phyloP scores from a whole-genome alignment of 1,140 invertebrate species.

The Delia radicum region DNA sequence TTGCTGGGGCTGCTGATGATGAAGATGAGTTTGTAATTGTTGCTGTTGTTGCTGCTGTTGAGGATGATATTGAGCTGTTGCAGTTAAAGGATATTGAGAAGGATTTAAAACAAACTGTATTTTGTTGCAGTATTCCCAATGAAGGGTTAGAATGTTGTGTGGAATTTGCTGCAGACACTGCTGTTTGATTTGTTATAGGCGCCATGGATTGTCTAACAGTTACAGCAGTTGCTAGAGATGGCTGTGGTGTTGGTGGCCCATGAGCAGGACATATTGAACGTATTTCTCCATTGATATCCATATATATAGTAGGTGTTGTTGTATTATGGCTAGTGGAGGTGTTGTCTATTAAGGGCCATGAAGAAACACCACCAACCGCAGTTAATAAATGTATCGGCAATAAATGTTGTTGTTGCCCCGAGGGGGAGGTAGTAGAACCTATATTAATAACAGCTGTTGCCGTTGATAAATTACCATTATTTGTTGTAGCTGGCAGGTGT shows the following conservation, averaged over 20 bases:
- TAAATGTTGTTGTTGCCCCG: constrained; percentile 6
- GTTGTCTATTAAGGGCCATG: constrained; percentile 46
- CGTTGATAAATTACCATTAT: constrained; percentile 15
- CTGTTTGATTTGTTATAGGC: constrained; percentile 36
- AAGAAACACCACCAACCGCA: constrained; percentile 17
- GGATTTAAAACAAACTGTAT: constrained; percentile 24
- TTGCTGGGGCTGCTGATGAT: constrained; percentile 16
- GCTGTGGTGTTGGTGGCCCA: constrained; percentile 44
- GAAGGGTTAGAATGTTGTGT: constrained; percentile 39
- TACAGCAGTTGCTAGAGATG: constrained; percentile 21
- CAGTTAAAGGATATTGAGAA: constrained; percentile 2
- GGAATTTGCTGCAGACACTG: constrained; percentile 37
- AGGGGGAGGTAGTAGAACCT: neutral
- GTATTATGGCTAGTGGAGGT: constrained; percentile 29
- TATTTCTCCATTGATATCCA: constrained; percentile 49
- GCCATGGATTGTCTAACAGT: neutral
- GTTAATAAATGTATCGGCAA: neutral
- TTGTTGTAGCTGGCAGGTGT: constrained; percentile 35
- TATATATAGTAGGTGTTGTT: constrained; percentile 38
- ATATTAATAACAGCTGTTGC: constrained; percentile 19
- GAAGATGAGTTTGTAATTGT: constrained; percentile 18
- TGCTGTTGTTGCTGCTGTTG: constrained; percentile 23
- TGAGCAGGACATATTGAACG: constrained; percentile 51
- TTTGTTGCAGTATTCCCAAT: constrained; percentile 35
- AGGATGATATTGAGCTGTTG: constrained; percentile 28